A percentile compares a stretch with the other conserved stretches of the same genome.
Evolutionary conservation across 2,888 invertebrate species (phyloP).

Genomic region (Ennomos quercinarius): DNA sequence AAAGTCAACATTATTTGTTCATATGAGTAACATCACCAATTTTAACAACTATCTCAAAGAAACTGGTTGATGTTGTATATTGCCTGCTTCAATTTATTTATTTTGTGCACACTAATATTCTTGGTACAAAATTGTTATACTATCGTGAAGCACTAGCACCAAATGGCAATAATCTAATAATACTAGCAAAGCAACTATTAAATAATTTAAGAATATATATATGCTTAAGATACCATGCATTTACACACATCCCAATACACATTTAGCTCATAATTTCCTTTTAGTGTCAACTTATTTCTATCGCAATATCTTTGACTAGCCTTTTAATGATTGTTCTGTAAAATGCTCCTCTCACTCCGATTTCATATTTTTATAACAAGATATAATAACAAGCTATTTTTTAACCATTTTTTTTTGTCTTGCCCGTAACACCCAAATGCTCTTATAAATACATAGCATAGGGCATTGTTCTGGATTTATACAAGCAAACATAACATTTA

Average conservation of each 20-base stretch:
- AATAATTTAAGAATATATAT: slow-evolving; percentile 18
- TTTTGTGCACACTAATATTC: slow-evolving; percentile 59
- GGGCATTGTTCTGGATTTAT: not conserved
- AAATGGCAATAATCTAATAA: slow-evolving; percentile 64
- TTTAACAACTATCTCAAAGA: not conserved
- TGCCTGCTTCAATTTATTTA: slow-evolving; percentile 32
- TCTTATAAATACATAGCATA: not conserved
- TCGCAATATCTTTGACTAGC: slow-evolving; percentile 68
- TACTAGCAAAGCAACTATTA: slow-evolving; percentile 60
- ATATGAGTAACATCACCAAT: not conserved
- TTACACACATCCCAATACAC: slow-evolving; percentile 23
- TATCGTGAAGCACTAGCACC: slow-evolving; percentile 76
- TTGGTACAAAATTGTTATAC: slow-evolving; percentile 63
- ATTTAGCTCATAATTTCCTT: slow-evolving; percentile 21
- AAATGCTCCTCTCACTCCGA: slow-evolving; percentile 51
- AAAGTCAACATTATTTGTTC: not conserved
- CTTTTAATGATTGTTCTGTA: slow-evolving; percentile 55
- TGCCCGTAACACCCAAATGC: not conserved
- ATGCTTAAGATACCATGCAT: slow-evolving; percentile 11
- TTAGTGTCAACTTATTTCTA: slow-evolving; percentile 25
- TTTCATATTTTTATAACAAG: slow-evolving; percentile 12
- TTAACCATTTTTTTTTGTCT: not conserved
- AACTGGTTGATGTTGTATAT: slow-evolving; percentile 18
- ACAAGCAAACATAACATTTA: slow-evolving; percentile 11
- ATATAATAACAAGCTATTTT: slow-evolving; percentile 9